Percentiles rank a stretch among this genome's conserved stretches.
Conservation (phyloP, 2,888 invertebrate species). For the Sminthurinus aureus region DNA sequence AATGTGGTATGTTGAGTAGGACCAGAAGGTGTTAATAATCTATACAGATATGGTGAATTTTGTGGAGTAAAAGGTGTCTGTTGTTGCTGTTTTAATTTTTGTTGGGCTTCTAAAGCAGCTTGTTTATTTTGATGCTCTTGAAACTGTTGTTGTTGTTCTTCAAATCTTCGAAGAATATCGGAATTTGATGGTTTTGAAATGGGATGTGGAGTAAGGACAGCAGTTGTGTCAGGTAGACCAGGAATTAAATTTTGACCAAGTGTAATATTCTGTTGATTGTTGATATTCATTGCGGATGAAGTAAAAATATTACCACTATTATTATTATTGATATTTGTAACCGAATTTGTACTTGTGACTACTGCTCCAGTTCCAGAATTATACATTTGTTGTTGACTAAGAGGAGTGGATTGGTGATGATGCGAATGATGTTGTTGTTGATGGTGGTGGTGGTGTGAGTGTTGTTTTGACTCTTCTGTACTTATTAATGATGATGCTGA, state of each 20-base stretch:
- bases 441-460: no score
- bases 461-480: no score
- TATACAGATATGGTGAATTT: background rate
- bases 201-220: slow-evolving; percentile 19
- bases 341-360: no score
- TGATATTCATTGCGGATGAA: no score
- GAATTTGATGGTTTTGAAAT: slow-evolving; percentile 23
- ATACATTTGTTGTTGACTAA: no score
- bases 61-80: no score
- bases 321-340: no score
- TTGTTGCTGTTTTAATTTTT: background rate
- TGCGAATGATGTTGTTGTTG: no score
- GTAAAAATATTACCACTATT: no score
- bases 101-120: background rate
- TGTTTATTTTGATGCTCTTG: slow-evolving; percentile 10
- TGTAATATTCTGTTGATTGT: no score
- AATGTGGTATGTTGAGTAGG: background rate
- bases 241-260: background rate
- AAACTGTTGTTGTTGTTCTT: slow-evolving; percentile 3
- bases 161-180: slow-evolving; percentile 6
- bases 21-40: background rate
- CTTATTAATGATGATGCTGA: background rate
- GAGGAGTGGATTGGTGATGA: no score
- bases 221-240: slow-evolving; percentile 29
- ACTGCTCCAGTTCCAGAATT: no score